Evolutionary conservation across 2,797 vertebrate species (phyloP).

Genomic region (Falco peregrinus): DNA sequence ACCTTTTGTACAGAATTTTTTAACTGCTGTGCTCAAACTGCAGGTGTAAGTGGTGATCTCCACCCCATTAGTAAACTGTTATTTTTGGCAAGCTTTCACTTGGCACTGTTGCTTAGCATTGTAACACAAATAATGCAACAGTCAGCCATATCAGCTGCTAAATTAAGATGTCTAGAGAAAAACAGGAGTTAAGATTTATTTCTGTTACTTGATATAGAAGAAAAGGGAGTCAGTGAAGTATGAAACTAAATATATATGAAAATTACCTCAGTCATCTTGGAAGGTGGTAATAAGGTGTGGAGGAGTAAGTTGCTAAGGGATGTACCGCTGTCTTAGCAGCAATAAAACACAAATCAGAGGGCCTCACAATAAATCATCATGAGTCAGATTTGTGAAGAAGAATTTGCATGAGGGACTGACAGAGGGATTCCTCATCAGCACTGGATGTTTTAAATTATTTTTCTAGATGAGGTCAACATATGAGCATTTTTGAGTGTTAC

Average conservation of each 20-base stretch:
- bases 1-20: not conserved
- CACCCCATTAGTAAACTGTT: not conserved
- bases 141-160: constrained; percentile 1
- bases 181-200: constrained; percentile 11
- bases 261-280: not conserved
- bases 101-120: constrained; percentile 4
- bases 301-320: not conserved
- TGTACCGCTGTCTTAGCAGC: not conserved
- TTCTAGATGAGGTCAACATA: not conserved
- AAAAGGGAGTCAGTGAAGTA: not conserved
- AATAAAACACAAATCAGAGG: not conserved
- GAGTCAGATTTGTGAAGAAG: not conserved
- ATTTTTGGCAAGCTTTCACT: constrained; percentile 47
- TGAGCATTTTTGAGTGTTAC: not conserved
- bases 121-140: constrained; percentile 39
- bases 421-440: not conserved
- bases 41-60: constrained; percentile 52
- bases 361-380: not conserved
- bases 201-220: not conserved
- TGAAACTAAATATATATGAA: not conserved
- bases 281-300: not conserved
- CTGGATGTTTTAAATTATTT: not conserved
- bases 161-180: constrained; percentile 37
- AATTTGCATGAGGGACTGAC: not conserved
- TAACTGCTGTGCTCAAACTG: not conserved